Percentiles rank a stretch among this genome's conserved stretches.
Evolutionary conservation across 2,797 vertebrate species (phyloP).

Genomic region (Gorsachius magnificus): DNA sequence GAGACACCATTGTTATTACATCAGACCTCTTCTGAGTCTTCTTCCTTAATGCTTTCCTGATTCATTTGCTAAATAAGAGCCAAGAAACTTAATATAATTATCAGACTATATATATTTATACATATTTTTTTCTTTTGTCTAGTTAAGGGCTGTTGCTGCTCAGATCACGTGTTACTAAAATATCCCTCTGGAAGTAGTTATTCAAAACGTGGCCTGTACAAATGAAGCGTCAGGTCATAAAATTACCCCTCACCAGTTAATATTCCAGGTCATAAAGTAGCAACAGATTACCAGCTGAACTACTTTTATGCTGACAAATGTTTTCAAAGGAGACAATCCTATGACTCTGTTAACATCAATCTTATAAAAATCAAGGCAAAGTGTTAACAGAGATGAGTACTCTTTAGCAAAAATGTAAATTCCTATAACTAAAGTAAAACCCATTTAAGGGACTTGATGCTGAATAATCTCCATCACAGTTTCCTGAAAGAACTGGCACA

Average conservation of each 20-base stretch:
- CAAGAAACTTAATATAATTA: background rate
- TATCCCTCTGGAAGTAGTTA: background rate
- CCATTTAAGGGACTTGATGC: background rate
- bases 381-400: background rate
- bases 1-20: rapidly evolving
- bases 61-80: background rate
- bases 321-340: background rate
- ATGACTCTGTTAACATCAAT: background rate
- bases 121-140: background rate
- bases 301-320: background rate
- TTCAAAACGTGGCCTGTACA: background rate
- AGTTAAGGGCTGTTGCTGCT: background rate
- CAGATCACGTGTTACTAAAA: background rate
- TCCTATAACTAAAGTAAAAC: background rate
- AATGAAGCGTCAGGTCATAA: background rate
- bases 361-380: too few relatives aligned
- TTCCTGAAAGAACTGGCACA: background rate
- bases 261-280: background rate
- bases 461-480: background rate
- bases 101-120: background rate
- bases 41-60: background rate
- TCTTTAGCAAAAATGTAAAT: background rate
- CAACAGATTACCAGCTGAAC: background rate
- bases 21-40: background rate
- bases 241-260: background rate